Evolutionary conservation across 2,113 vertebrate species (phyloP).

Genomic region (Alethe diademata): DNA sequence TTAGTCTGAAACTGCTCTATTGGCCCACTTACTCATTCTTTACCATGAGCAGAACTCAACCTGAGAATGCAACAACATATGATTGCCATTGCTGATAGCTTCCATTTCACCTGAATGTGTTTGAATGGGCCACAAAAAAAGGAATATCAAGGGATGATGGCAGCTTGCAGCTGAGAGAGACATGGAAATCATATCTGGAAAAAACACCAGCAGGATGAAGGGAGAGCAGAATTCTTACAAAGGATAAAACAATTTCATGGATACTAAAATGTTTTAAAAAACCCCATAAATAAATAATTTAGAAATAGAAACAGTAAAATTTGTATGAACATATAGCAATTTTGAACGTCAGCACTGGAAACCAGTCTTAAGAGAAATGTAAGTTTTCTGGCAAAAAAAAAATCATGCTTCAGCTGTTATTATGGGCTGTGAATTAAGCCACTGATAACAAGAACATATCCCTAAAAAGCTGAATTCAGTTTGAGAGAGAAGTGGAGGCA

Average conservation of each 20-base stretch:
- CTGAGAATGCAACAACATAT: neutral
- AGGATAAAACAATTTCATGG: neutral
- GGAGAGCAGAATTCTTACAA: neutral
- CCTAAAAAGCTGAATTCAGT: neutral
- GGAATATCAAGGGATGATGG: neutral
- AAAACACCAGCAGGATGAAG: neutral
- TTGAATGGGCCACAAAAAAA: neutral
- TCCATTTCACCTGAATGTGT: neutral
- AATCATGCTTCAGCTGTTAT: neutral
- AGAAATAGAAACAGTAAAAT: neutral
- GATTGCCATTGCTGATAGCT: neutral
- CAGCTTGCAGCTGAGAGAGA: neutral
- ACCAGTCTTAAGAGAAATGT: neutral
- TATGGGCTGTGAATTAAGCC: neutral
- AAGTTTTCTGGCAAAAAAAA: neutral
- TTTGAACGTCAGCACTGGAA: fast-evolving
- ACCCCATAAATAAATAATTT: neutral
- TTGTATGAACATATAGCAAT: neutral
- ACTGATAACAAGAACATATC: neutral
- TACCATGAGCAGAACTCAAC: neutral
- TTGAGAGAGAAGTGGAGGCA: neutral
- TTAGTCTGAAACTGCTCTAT: neutral
- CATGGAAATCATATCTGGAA: neutral
- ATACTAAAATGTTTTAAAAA: neutral
- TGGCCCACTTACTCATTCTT: neutral